These are phyloP conservation scores for Stegastes partitus DNA, from an alignment of 2,113 vertebrate genomes.

Conservation along the genomic window DNA sequence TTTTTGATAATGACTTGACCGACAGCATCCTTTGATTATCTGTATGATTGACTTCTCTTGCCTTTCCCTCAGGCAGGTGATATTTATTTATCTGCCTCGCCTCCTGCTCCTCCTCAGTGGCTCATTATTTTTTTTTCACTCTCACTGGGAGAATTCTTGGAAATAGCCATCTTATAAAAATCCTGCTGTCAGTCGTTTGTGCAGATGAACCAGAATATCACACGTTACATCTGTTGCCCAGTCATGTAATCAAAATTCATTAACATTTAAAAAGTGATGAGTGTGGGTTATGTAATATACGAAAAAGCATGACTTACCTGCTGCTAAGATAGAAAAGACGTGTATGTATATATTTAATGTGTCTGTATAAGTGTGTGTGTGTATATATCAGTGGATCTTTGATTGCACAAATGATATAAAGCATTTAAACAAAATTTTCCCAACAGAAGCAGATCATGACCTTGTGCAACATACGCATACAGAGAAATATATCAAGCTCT, in stretches of 20 bases:
- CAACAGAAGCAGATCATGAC: neutral
- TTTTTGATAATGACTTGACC: constrained; percentile 61
- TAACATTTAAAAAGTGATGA: constrained; percentile 71
- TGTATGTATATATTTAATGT: neutral
- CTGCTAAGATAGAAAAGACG: neutral
- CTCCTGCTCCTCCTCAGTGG: constrained; percentile 48
- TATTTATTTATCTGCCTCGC: constrained; percentile 80
- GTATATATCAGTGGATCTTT: neutral
- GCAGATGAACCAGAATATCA: constrained; percentile 57
- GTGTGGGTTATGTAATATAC: constrained; percentile 20
- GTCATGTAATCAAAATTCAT: constrained; percentile 64
- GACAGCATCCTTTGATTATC: constrained; percentile 79
- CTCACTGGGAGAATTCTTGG: constrained; percentile 41
- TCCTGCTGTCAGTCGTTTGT: constrained; percentile 62
- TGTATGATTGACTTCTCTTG: constrained; percentile 62
- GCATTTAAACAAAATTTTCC: neutral
- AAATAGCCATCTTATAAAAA: constrained; percentile 42
- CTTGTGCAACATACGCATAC: neutral
- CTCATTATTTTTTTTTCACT: constrained; percentile 64
- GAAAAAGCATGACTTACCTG: neutral
- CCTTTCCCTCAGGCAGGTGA: constrained; percentile 74
- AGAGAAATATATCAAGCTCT: too few relatives aligned
- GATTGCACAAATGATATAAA: neutral
- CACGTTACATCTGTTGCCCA: constrained; percentile 58
- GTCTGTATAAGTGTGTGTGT: too few relatives aligned